Percentiles rank a stretch among this genome's conserved stretches.
phyloP scores from a whole-genome alignment of 2,113 vertebrate species.

The Todiramphus saurophagus region DNA sequence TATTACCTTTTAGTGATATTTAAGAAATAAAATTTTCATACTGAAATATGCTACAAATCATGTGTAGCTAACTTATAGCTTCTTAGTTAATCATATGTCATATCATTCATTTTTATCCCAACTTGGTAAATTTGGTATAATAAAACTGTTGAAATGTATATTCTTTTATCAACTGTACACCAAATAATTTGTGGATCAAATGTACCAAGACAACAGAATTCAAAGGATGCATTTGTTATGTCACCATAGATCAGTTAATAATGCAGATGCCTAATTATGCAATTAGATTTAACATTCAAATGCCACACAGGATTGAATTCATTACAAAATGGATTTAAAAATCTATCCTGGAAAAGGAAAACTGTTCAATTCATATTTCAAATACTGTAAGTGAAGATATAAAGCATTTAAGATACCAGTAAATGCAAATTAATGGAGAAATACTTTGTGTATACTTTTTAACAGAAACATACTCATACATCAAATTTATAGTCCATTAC shows the following conservation, averaged over 20 bases:
- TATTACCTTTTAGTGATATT: not conserved
- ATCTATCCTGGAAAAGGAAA: constrained; percentile 36
- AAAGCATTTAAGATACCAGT: constrained; percentile 8
- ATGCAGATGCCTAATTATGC: constrained; percentile 57
- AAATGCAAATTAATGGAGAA: constrained; percentile 34
- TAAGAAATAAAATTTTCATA: not conserved
- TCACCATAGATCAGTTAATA: constrained; percentile 50
- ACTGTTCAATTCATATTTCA: constrained; percentile 39
- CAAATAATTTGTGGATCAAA: constrained; percentile 2
- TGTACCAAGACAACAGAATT: not conserved
- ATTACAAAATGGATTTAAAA: constrained; percentile 56
- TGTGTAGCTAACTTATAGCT: not conserved
- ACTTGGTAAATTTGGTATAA: not conserved
- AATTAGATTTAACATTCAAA: constrained; percentile 61
- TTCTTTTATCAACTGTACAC: not conserved
- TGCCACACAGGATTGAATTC: constrained; percentile 56
- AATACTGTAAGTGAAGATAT: not conserved
- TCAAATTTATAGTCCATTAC: constrained; percentile 4
- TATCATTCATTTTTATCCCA: not conserved
- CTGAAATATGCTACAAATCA: not conserved
- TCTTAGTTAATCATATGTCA: not conserved
- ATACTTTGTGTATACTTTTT: not conserved
- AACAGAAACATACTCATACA: not conserved
- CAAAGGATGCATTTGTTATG: constrained; percentile 38
- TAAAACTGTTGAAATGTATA: not conserved